A percentile compares a stretch with the other conserved stretches of the same genome.
These are phyloP conservation scores for Labeo rohita DNA, from an alignment of 2,113 vertebrate genomes.

Conservation along the genomic window DNA sequence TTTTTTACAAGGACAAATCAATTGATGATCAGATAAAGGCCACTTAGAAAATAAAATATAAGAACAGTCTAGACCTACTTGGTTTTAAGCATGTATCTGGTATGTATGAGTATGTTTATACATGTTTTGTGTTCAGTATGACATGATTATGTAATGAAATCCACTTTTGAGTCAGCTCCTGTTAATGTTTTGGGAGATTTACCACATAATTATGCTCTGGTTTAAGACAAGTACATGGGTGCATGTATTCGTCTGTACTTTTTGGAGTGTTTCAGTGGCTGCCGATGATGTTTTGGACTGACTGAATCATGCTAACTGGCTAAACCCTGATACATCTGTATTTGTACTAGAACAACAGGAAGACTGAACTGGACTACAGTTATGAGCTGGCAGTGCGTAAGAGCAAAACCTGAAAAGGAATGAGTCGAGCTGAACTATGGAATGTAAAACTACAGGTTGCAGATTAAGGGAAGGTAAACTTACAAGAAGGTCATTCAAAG, in stretches of 20 bases:
- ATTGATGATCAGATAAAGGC: not conserved
- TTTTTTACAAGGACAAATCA: not conserved
- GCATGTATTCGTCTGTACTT: not conserved
- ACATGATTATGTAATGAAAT: not conserved
- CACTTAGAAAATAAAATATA: not conserved
- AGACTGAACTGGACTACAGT: not conserved
- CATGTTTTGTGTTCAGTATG: not conserved
- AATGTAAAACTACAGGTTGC: constrained; percentile 31
- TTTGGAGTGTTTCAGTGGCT: not conserved
- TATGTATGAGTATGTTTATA: not conserved
- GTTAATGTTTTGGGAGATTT: not conserved
- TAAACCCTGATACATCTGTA: too few species aligned
- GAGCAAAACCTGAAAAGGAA: not conserved
- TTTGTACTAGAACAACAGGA: not conserved
- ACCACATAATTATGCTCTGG: not conserved
- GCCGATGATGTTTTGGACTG: not conserved
- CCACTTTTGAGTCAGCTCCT: not conserved
- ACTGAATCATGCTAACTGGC: not conserved
- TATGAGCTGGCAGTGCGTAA: not conserved
- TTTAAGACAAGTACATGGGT: not conserved
- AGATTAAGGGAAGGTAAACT: constrained; percentile 13
- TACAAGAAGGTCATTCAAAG: not conserved
- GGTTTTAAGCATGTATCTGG: not conserved
- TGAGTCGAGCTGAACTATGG: not conserved
- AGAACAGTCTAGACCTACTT: not conserved